A percentile compares a stretch with the other conserved stretches of the same genome.
Conservation (phyloP, 2,797 vertebrate species). For the Microhierax caerulescens region DNA sequence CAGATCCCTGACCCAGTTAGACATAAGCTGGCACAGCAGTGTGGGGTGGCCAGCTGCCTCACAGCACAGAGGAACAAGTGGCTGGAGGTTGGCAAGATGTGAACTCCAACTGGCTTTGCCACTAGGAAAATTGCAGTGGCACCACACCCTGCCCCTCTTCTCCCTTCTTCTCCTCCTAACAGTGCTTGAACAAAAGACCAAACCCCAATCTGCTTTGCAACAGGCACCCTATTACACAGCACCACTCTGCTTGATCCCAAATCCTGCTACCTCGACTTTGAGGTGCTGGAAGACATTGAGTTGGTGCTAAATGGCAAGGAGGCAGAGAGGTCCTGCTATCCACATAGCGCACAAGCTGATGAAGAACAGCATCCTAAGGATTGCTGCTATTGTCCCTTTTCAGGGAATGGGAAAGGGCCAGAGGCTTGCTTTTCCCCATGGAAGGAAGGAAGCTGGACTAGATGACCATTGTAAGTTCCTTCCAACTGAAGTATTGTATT, state of each 20-base stretch:
- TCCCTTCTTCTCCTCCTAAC: neutral
- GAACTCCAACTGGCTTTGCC: neutral
- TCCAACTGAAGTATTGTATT: neutral
- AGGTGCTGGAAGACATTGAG: neutral
- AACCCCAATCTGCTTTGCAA: neutral
- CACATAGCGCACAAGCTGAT: neutral
- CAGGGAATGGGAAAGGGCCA: neutral
- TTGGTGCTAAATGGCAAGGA: fast-evolving
- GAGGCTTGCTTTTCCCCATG: neutral
- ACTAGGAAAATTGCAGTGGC: neutral
- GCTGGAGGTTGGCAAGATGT: neutral
- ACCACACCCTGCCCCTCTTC: neutral
- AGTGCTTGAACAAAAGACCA: neutral
- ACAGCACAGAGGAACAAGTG: neutral
- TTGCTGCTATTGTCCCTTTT: neutral
- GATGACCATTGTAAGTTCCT: neutral
- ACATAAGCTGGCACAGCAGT: neutral
- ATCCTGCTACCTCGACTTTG: fast-evolving
- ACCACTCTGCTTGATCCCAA: neutral
- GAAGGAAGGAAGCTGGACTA: neutral
- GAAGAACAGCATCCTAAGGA: neutral
- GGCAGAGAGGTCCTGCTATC: neutral
- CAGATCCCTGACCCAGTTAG: neutral
- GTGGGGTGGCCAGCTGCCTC: neutral
- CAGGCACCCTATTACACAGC: neutral